A percentile compares a stretch with the other conserved stretches of the same genome.
Conservation (phyloP, 2,113 vertebrate genomes). For the Dunckerocampus dactyliophorus region DNA sequence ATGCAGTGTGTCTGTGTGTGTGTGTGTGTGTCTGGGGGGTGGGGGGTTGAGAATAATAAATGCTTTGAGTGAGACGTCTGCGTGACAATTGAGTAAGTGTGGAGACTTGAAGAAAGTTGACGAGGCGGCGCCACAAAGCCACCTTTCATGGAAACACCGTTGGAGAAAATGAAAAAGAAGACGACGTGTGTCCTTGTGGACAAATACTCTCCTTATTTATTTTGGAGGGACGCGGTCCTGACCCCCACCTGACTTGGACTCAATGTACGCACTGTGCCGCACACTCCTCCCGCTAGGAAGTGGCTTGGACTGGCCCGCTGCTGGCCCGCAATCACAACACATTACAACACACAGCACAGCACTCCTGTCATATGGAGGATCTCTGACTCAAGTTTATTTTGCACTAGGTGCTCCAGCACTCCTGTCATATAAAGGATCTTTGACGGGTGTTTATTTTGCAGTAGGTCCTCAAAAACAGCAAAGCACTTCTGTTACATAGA, state of each 20-base stretch:
- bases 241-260: constrained; percentile 36
- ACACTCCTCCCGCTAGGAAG: not conserved
- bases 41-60: constrained; percentile 62
- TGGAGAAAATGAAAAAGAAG: constrained; percentile 36
- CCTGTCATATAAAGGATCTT: too few species aligned
- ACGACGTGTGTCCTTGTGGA: constrained; percentile 17
- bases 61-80: constrained; percentile 62
- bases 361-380: too few species aligned
- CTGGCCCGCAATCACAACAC: too few species aligned
- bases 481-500: too few species aligned
- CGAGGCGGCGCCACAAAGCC: constrained; percentile 57
- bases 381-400: too few species aligned
- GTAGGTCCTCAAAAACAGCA: too few species aligned
- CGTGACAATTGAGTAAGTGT: constrained; percentile 70
- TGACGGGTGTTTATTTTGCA: too few species aligned
- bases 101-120: constrained; percentile 73
- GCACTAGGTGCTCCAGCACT: too few species aligned
- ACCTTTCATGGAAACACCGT: constrained; percentile 53
- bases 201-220: constrained; percentile 51
- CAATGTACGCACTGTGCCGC: constrained; percentile 54
- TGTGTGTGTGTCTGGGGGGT: not conserved
- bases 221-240: constrained; percentile 38
- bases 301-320: not conserved
- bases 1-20: constrained; percentile 4
- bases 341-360: too few species aligned